Base-by-base conservation (phyloP, 2,888 invertebrate species). In the Habroteleia sp. region DNA sequence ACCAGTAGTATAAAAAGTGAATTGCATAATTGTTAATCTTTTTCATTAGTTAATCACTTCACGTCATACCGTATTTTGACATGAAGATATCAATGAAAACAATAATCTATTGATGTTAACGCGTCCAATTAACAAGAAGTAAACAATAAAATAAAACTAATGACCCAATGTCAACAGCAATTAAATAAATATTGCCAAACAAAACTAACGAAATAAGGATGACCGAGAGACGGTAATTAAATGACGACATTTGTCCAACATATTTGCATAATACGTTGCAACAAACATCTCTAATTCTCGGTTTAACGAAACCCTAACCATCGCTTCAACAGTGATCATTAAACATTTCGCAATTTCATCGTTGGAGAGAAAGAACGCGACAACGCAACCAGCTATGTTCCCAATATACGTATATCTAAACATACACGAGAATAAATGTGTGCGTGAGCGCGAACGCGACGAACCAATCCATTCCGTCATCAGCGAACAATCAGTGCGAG, bases 401-500 rank as follows among this genome's bases (percentile, higher is more conserved):
- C 14, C 14, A 7, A 6, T n/a, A 7, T 14, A 13, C 29, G 5
- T 17, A 20, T 16, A 13, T 8, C 1, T 2, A 31, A 10, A 13
- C 23, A 3, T 31, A 41, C 14, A 20, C 20, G 20, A 20, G 20
- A 20, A 13, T 20, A 7, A 8, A 16, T 42, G 31, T 11, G 29
- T 25, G 33, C 42, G 11, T 14, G 23, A 20, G 35, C 14, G 41
- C 20, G 16, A 27, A 29, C 29, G 44, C 33, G 35, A 13, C 44
- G 44, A 23, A 25, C 23, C 25, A 71, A 75, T 77, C 77, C 58
- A 72, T 76, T 75, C 72, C 65, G 69, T 83, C 82, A 82, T 83
- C 83, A 83, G 81, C 77, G 83, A 81, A 83, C 85, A 87, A 88
- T 87, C 85, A 86, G 87, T 84, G 85, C 86, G 84, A 85, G 84